A percentile compares a stretch with the other conserved stretches of the same genome.
Conservation (phyloP, 2,888 invertebrate genomes). For the Tetragnatha montana region DNA sequence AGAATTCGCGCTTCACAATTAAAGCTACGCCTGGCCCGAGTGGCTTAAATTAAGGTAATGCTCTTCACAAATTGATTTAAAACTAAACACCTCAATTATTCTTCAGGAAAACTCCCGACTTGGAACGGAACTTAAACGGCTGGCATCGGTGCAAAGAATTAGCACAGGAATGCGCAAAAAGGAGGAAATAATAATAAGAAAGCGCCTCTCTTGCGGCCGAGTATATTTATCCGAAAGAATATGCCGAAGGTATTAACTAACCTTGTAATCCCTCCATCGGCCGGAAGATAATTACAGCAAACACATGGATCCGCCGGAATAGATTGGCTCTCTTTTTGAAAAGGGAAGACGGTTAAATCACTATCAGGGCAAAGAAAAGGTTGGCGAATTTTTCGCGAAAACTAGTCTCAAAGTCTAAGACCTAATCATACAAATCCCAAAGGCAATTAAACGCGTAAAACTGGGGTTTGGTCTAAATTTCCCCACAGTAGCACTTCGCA, state of each 20-base stretch:
- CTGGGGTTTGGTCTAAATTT: conserved; percentile 70
- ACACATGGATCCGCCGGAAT: conserved; percentile 39
- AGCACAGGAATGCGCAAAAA: conserved; percentile 22
- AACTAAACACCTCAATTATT: conserved; percentile 64
- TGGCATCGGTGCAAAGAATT: conserved; percentile 20
- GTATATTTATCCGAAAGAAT: conserved; percentile 69
- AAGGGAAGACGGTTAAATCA: conserved; percentile 53
- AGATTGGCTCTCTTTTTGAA: conserved; percentile 47
- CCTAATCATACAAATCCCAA: conserved; percentile 70
- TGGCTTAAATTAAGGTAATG: conserved; percentile 51
- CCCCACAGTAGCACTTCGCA: conserved; percentile 63
- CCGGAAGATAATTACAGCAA: conserved; percentile 67
- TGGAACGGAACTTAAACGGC: conserved; percentile 7
- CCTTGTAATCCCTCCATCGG: conserved; percentile 65
- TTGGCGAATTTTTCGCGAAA: conserved; percentile 61
- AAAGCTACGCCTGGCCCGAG: not conserved
- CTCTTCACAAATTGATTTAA: conserved; percentile 52
- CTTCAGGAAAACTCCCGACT: conserved; percentile 22
- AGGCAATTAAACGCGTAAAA: conserved; percentile 70
- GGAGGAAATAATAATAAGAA: not conserved
- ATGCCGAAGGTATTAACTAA: conserved; percentile 67
- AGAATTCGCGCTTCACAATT: not conserved
- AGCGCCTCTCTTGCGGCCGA: conserved; percentile 48
- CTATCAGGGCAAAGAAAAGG: conserved; percentile 53
- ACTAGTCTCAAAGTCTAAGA: conserved; percentile 70